Evolutionary conservation across 2,797 vertebrate genomes (phyloP).

Genomic region (Myotis pilosus): DNA sequence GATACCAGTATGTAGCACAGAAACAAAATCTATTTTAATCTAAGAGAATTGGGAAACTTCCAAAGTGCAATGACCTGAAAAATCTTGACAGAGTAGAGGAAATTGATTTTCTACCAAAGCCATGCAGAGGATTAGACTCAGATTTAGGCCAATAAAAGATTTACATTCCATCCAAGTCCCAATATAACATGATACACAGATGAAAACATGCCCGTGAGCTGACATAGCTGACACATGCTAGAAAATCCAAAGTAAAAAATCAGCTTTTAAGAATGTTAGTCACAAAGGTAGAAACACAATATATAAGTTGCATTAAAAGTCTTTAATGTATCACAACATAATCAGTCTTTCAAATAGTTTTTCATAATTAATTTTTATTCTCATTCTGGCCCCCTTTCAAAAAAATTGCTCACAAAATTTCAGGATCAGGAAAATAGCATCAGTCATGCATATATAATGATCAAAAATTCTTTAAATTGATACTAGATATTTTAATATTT

Average conservation of each 20-base stretch:
- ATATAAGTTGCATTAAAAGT: neutral
- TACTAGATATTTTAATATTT: constrained; percentile 32
- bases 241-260: neutral
- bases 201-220: neutral
- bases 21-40: constrained; percentile 69
- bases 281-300: constrained; percentile 53
- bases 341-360: constrained; percentile 53
- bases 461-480: constrained; percentile 38
- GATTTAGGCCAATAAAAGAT: constrained; percentile 80
- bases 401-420: constrained; percentile 42
- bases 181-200: constrained; percentile 57
- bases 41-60: constrained; percentile 74
- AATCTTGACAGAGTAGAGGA: constrained; percentile 78
- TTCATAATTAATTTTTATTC: constrained; percentile 59
- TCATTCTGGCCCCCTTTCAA: constrained; percentile 4
- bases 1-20: constrained; percentile 62
- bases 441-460: neutral
- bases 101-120: constrained; percentile 82
- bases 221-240: neutral
- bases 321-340: neutral
- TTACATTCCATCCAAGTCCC: constrained; percentile 73
- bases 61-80: constrained; percentile 78
- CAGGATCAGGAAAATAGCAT: constrained; percentile 31
- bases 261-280: constrained; percentile 51
- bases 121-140: constrained; percentile 74